Conservation (phyloP, 2,888 invertebrate genomes). For the Carcina quercana region DNA sequence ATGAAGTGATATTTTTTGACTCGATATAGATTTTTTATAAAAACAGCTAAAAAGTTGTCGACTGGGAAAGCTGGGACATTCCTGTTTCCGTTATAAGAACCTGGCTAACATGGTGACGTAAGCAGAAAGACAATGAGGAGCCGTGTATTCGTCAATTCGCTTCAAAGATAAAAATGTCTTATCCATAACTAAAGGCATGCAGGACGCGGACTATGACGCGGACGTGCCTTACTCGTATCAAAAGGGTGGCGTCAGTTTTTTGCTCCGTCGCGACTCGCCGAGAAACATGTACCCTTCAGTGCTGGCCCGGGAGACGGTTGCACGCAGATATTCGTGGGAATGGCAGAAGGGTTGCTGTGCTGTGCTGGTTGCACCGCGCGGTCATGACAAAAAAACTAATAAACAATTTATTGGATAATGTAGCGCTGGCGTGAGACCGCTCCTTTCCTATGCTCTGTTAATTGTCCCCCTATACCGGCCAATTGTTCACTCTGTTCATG, state of each 20-base stretch:
- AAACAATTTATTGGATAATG: conserved; percentile 10
- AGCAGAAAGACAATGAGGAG: no score
- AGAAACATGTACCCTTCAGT: background rate
- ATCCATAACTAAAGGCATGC: conserved; percentile 32
- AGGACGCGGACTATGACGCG: no score
- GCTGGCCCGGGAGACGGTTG: conserved; percentile 14
- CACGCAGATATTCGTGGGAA: conserved; percentile 42
- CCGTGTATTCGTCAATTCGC: background rate
- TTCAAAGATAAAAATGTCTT: conserved; percentile 3
- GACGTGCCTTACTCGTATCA: conserved; percentile 46
- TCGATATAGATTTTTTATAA: no score
- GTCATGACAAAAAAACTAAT: conserved; percentile 25
- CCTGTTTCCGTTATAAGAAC: no score
- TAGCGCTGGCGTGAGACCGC: conserved; percentile 30
- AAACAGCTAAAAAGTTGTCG: no score
- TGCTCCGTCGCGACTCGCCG: conserved; percentile 21
- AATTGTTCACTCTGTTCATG: conserved; percentile 4
- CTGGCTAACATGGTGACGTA: no score
- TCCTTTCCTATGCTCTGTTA: conserved; percentile 23
- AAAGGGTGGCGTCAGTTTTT: conserved; percentile 35
- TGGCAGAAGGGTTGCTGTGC: conserved; percentile 10
- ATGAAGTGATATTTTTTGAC: no score
- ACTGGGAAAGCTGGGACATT: no score
- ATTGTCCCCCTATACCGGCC: conserved; percentile 24
- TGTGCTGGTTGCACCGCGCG: conserved; percentile 30